Base-by-base conservation (phyloP, 2,113 vertebrate genomes). In the Gadus macrocephalus region DNA sequence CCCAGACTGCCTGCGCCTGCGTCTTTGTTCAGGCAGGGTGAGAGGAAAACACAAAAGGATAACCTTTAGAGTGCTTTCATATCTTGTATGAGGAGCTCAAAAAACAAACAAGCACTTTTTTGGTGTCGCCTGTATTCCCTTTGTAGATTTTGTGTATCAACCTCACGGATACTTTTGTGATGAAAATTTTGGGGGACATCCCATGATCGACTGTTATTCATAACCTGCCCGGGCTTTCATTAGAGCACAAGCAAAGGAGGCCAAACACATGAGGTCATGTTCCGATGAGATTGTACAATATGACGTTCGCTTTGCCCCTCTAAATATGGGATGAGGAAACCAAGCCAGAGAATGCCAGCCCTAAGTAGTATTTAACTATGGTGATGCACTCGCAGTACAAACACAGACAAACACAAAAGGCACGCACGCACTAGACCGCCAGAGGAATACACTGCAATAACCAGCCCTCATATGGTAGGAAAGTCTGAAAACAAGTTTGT, bases 211-310 rank as follows among this genome's bases (percentile, higher is more conserved):
- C 42, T 49, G 42, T 49, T 12, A 71, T 69, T 69, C 56, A 68
- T 28, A 31, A 56, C 66, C 22, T 67, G 70, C 59, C 59, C 78
- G 73, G 67, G 68, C 35, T 69, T 67, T 61, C 53, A 73, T 35
- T 3, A 28, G 28, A 79, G 42, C 64, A 62, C 16, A 38, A 55
- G 64, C 16, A 53, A 76, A 79, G 62, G 66, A 83, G 64, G 55
- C 58, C 68, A 67, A 72, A 76, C 35, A n/a, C 67, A 83, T 88
- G 69, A 85, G 78, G 68, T 88, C 86, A 89, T 82, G 70, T 68
- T 74, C 71, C 72, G 82, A 83, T 83, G 75, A 61, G 60, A 87
- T 49, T 49, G 42, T 49, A 49, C 42, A 49, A 49, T 49, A 49
- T 49, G 86, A 82, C 79, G 74, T 76, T 70, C 67, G 64, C 77